Base-by-base conservation (phyloP, 2,113 vertebrate species). In the Centropus bengalensis region DNA sequence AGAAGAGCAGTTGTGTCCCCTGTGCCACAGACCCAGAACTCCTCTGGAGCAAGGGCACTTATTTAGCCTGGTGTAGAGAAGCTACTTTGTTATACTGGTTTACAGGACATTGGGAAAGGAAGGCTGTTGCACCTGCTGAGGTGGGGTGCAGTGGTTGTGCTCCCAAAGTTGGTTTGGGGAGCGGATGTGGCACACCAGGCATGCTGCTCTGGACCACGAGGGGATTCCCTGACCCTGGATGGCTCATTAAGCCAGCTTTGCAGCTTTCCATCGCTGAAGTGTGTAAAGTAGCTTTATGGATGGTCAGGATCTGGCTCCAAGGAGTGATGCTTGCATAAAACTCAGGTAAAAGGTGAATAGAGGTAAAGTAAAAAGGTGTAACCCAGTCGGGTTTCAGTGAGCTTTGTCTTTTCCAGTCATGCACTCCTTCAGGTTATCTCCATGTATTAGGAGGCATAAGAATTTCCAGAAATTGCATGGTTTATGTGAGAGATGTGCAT, bases 161-260 rank as follows among this genome's bases (percentile, higher is more conserved):
- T 87, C 38, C 4, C 4, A 4, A 3, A 26, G 60, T 21, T 60
- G 33, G 75, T 60, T 60, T 66, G 38, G 42, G 30, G 70, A 63
- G 63, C 83, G 80, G 86, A 79, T 27, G 68, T 63, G 55, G 80
- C 3, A 0, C 16, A 62, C 27, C 63, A 59, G 42, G 12, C 47
- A 11, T 5, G 16, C 74, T 6, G 8, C 44, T 32, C 64, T 27
- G 68, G 8, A 7, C 26, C 52, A 8, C 8, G 2, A 18, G 38
- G 94, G 90, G 66, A 91, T 93, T 89, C 94, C 94, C 96, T 93
- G 81, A 92, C 94, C 89, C 84, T 24, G 24, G 45, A 40, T 69
- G 95, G 66, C 86, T 66, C 42, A 5, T 1, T 89, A 90, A 94
- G 80, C 92, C 89, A 94, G 94, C 89, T 95, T 94, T 94, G 81